Evolutionary conservation across 2,888 invertebrate species (phyloP), one percentile per base, ranked within the genome.

Genomic region (Dascillus cervinus): DNA sequence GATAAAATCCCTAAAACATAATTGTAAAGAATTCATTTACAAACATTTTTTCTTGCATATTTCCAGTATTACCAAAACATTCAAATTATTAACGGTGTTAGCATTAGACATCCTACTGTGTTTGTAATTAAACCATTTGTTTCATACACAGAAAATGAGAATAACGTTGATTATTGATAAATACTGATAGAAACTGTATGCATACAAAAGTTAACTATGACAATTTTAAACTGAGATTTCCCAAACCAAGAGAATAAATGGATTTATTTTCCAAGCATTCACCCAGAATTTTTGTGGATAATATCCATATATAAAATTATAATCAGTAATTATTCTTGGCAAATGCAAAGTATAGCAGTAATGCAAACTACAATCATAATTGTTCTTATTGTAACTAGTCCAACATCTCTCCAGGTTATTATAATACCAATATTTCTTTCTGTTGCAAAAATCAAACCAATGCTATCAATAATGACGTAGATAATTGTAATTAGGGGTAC

Each of bases 21-120:
- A n/a, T n/a, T n/a, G n/a, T n/a, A n/a, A n/a, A n/a, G n/a, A n/a
- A n/a, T n/a, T n/a, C n/a, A n/a, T n/a, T n/a, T n/a, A n/a, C n/a
- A n/a, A n/a, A n/a, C 43, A 15, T 38, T 33, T 17, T 34, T 29
- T 32, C 41, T 43, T 10, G 41, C 32, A 11, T 41, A 40, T 5
- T 15, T 33, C 11, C 40, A 36, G 26, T 41, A 43, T 26, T 38
- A 41, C 9, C 29, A 33, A n/a, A 35, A 12, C 17, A 43, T 38
- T 9, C 33, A 29, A 4, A 29, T 20, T 21, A 35, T 27, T 14
- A 43, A 27, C 6, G 43, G 43, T 10, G 30, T 19, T n/a, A 43
- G 12, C 13, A 43, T 14, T 2, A 38, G 8, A 8, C 15, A n/a
- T 13, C 24, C 11, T 5, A 17, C 9, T 3, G 29, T 19, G 24